phyloP scores from a whole-genome alignment of 2,797 vertebrate species.

The Hippopotamyrus pictus region DNA sequence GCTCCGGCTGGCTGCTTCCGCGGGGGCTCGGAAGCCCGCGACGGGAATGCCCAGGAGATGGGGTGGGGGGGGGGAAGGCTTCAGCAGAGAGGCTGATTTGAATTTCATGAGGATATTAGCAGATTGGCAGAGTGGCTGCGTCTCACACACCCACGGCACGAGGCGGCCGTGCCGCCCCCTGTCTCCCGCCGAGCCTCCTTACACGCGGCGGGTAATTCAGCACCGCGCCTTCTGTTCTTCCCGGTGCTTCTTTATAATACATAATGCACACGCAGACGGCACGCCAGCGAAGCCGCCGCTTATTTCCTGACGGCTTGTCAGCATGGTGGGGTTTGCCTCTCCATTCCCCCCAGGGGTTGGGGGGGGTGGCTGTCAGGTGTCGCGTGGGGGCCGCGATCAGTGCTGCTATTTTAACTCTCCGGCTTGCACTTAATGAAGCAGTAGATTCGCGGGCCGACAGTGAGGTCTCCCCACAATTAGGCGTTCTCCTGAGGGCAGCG shows the following conservation, averaged over 20 bases:
- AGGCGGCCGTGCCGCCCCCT: not conserved
- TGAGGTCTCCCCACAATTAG: not conserved
- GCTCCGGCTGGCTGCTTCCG: not conserved
- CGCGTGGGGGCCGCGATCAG: not conserved
- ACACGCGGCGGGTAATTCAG: not conserved
- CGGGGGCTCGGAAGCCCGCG: not conserved
- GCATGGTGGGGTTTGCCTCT: not conserved
- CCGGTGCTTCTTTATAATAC: not conserved
- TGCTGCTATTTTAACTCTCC: not conserved
- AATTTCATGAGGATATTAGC: conserved; percentile 9
- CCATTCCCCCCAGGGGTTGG: not conserved
- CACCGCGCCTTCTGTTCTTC: not conserved
- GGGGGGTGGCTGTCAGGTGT: not conserved
- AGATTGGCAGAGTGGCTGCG: conserved; percentile 1
- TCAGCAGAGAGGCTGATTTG: not conserved
- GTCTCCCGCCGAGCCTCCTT: not conserved
- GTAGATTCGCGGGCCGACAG: not conserved
- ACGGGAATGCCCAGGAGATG: not conserved
- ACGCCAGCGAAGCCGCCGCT: not conserved
- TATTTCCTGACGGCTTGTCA: not conserved
- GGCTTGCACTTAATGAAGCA: not conserved
- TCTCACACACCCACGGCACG: not conserved
- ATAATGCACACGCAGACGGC: not conserved
- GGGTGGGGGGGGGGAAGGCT: not conserved
- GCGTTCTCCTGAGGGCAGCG: not conserved